Percentiles rank a stretch among this genome's conserved stretches.
Evolutionary conservation across 2,113 vertebrate species (phyloP).

Genomic region (Neoarius graeffei): DNA sequence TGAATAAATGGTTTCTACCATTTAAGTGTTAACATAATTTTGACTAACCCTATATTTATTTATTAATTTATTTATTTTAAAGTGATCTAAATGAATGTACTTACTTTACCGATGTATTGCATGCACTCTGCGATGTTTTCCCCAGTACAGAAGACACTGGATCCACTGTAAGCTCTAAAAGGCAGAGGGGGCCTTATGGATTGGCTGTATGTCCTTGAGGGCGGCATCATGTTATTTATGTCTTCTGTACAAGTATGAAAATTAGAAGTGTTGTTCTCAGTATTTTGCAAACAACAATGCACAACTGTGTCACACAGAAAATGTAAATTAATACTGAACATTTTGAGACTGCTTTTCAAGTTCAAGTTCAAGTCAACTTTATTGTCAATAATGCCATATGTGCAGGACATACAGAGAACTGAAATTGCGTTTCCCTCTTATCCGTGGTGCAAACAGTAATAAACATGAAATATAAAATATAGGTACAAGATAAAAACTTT

Average conservation of each 20-base stretch:
- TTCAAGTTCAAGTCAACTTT: too few relatives aligned
- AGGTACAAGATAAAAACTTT: too few relatives aligned
- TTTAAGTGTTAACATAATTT: too few relatives aligned
- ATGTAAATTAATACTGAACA: neutral
- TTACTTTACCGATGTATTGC: slow-evolving; percentile 86
- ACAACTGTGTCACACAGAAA: neutral
- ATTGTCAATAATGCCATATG: too few relatives aligned
- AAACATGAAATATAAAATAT: too few relatives aligned
- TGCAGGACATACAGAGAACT: too few relatives aligned
- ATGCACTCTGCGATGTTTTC: slow-evolving; percentile 89
- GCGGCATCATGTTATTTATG: slow-evolving; percentile 75
- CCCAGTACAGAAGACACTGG: slow-evolving; percentile 88
- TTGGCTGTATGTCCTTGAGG: slow-evolving; percentile 73
- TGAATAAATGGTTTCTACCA: too few relatives aligned
- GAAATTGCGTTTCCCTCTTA: too few relatives aligned
- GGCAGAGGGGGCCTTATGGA: slow-evolving; percentile 76
- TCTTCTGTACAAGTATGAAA: slow-evolving; percentile 69
- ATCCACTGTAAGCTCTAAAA: slow-evolving; percentile 71
- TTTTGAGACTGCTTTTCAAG: neutral
- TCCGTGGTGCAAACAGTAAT: too few relatives aligned
- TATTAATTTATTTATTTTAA: neutral
- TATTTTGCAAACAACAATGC: neutral
- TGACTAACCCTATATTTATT: too few relatives aligned
- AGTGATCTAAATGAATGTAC: neutral
- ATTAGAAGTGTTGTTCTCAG: neutral